A percentile compares a stretch with the other conserved stretches of the same genome.
Conservation (phyloP, 2,113 vertebrate species). For the Corvus moneduloides region DNA sequence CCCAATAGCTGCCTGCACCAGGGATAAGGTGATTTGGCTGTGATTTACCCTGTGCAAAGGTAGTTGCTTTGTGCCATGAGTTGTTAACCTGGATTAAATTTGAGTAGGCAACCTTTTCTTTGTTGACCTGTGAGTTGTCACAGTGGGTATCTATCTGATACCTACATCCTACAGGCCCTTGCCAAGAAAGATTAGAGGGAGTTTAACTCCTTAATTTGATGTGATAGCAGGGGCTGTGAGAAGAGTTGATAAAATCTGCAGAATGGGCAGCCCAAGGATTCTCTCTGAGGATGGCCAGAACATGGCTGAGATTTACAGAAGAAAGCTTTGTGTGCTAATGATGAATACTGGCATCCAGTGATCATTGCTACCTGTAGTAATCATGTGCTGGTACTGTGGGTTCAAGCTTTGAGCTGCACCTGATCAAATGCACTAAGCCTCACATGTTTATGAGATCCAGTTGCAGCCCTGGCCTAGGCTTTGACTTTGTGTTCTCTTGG, state of each 20-base stretch:
- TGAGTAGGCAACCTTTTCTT: neutral
- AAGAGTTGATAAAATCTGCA: neutral
- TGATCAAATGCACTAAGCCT: neutral
- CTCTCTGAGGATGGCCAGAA: neutral
- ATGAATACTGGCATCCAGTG: neutral
- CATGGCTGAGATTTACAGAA: neutral
- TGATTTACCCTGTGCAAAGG: neutral
- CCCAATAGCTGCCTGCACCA: neutral
- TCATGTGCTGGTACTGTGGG: neutral
- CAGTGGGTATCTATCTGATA: neutral
- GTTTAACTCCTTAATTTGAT: neutral
- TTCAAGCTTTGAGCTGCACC: neutral
- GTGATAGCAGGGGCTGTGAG: neutral
- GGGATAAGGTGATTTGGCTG: too few species aligned
- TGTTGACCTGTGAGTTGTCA: neutral
- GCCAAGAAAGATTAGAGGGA: neutral
- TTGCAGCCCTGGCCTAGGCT: neutral
- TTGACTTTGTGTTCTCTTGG: neutral
- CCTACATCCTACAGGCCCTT: neutral
- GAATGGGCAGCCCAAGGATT: neutral
- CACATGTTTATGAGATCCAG: accelerated
- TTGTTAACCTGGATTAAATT: neutral
- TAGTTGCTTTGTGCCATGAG: neutral
- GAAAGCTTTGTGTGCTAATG: neutral
- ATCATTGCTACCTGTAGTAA: neutral